Evolutionary conservation across 1,140 invertebrate genomes (phyloP).

Genomic region (Lerema accius): DNA sequence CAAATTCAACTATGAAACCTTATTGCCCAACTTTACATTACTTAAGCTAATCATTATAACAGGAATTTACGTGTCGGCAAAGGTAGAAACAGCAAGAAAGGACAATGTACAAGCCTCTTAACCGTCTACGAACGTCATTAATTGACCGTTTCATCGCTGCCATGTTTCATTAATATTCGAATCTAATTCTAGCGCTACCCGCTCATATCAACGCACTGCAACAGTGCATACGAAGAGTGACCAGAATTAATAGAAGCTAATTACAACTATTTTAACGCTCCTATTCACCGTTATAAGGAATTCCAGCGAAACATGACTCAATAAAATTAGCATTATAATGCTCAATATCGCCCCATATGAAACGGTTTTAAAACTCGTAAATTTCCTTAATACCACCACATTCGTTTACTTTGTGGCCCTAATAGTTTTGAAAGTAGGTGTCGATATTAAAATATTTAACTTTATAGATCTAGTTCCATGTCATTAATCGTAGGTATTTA

Average conservation of each 20-base stretch:
- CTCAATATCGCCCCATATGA: constrained; percentile 49
- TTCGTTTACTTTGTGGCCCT: constrained; percentile 28
- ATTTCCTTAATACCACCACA: constrained; percentile 36
- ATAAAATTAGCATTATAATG: constrained; percentile 65
- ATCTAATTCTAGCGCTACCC: constrained; percentile 53
- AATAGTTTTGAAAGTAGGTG: constrained; percentile 30
- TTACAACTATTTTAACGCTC: constrained; percentile 60
- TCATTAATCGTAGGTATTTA: no score
- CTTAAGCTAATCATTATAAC: no score
- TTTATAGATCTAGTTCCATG: constrained; percentile 41
- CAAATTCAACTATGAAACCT: no score
- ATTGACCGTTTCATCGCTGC: constrained; percentile 72
- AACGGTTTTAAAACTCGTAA: constrained; percentile 39
- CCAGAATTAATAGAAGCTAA: constrained; percentile 54
- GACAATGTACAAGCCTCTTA: constrained; percentile 13
- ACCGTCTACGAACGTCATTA: constrained; percentile 64
- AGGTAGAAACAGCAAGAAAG: no score
- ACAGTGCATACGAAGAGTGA: constrained; percentile 38
- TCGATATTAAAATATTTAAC: constrained; percentile 21
- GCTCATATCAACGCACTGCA: constrained; percentile 28
- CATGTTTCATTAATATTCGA: constrained; percentile 73
- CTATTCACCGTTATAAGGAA: constrained; percentile 49
- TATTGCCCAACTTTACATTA: no score
- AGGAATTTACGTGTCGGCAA: no score
- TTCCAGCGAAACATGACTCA: constrained; percentile 47